Conservation (phyloP, 2,888 invertebrate species). For the Drosophila pseudotakahashii region DNA sequence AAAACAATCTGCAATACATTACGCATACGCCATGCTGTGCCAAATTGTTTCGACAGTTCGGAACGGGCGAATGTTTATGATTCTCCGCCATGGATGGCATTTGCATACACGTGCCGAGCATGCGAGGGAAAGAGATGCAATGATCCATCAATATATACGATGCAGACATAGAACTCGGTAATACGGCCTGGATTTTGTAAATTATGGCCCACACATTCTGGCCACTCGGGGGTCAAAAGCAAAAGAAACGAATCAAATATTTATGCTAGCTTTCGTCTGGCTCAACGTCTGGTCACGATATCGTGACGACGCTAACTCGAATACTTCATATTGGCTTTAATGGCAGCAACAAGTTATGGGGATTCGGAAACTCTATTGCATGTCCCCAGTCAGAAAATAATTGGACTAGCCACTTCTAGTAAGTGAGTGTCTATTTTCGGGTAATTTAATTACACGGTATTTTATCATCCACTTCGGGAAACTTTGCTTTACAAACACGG, state of each 20-base stretch:
- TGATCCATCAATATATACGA: slow-evolving; percentile 33
- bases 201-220: slow-evolving; percentile 21
- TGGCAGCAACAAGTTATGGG: slow-evolving; percentile 28
- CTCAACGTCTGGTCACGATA: slow-evolving; percentile 51
- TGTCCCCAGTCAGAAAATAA: slow-evolving; percentile 12
- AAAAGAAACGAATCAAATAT: slow-evolving; percentile 43
- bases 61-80: slow-evolving; percentile 37
- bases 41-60: slow-evolving; percentile 57
- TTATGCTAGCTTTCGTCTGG: slow-evolving; percentile 49
- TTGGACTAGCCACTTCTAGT: slow-evolving; percentile 9
- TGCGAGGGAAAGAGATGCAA: slow-evolving; percentile 4
- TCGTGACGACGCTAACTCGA: slow-evolving; percentile 36
- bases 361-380: slow-evolving; percentile 14
- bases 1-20: slow-evolving; percentile 58
- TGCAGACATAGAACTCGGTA: slow-evolving; percentile 10
- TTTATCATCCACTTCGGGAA: slow-evolving; percentile 5
- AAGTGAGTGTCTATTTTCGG: slow-evolving; percentile 11
- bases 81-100: slow-evolving; percentile 28
- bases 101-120: slow-evolving; percentile 54
- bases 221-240: slow-evolving; percentile 17
- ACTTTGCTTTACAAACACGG: background rate
- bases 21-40: slow-evolving; percentile 65
- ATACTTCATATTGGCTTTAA: slow-evolving; percentile 19
- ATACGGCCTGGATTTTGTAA: slow-evolving; percentile 6
- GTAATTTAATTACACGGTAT: slow-evolving; percentile 23